Percentiles rank a stretch among this genome's conserved stretches.
These are phyloP conservation scores for Xestia sexstrigata DNA, from an alignment of 2,888 invertebrate species.

Conservation along the genomic window DNA sequence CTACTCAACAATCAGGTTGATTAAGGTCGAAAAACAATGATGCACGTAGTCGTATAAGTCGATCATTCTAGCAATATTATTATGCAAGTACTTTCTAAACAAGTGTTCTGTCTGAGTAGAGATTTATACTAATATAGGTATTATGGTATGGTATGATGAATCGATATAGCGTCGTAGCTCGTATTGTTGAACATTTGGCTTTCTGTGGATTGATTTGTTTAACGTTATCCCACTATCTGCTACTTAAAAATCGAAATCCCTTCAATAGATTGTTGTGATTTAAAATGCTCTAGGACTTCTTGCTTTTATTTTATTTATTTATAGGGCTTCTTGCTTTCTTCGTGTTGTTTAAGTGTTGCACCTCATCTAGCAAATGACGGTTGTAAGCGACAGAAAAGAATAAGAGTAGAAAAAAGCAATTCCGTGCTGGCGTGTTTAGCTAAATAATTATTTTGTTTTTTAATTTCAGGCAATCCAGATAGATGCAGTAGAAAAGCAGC, in stretches of 20 bases:
- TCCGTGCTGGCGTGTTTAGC: too few relatives aligned
- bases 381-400: too few relatives aligned
- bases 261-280: background rate
- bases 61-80: slow-evolving; percentile 13
- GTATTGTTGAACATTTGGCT: background rate
- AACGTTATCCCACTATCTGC: background rate
- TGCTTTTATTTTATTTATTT: too few relatives aligned
- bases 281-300: background rate
- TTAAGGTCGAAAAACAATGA: background rate
- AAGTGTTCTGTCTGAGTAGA: background rate
- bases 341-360: background rate
- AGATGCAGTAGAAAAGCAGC: slow-evolving; percentile 76
- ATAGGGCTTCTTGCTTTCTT: background rate
- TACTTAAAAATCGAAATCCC: background rate
- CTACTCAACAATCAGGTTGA: background rate
- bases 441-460: background rate
- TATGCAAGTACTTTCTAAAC: background rate
- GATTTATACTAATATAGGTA: background rate
- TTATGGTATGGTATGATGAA: slow-evolving; percentile 9
- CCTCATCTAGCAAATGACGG: background rate
- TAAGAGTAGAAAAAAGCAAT: too few relatives aligned
- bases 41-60: background rate
- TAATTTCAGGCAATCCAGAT: slow-evolving; percentile 72
- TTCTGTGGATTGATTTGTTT: slow-evolving; percentile 11
- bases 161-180: background rate